phyloP scores from a whole-genome alignment of 2,113 vertebrate species.

The Phoxinus phoxinus region DNA sequence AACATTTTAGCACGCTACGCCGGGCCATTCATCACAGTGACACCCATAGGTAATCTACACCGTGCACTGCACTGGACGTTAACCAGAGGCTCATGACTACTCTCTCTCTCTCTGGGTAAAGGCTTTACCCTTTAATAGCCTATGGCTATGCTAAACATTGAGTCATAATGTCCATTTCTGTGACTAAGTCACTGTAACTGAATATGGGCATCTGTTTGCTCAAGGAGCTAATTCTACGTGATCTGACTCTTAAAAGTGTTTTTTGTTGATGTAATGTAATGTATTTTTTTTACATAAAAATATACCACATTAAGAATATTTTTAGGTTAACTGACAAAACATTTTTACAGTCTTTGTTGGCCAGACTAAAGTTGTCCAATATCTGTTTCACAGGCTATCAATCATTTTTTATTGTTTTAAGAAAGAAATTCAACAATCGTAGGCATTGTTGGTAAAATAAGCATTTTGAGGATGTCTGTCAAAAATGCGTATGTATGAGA shows the following conservation, averaged over 20 bases:
- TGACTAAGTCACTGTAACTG: neutral
- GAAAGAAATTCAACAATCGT: neutral
- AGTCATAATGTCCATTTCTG: neutral
- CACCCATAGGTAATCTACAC: constrained; percentile 77
- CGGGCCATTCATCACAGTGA: constrained; percentile 76
- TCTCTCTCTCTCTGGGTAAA: neutral
- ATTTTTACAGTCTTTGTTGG: neutral
- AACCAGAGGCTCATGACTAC: constrained; percentile 41
- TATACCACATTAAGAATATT: neutral
- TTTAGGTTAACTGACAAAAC: constrained; percentile 9
- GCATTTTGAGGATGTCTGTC: constrained; percentile 11
- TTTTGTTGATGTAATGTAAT: neutral
- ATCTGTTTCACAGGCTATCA: constrained; percentile 19
- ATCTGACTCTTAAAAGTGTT: neutral
- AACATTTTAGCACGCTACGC: constrained; percentile 73
- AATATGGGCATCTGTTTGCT: neutral
- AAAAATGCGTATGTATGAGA: neutral
- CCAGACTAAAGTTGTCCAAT: constrained; percentile 7
- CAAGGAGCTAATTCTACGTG: neutral
- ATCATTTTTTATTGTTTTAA: constrained; percentile 7
- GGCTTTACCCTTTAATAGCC: constrained; percentile 19
- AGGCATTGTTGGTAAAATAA: neutral
- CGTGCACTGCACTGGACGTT: constrained; percentile 49
- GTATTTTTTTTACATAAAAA: neutral
- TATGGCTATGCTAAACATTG: neutral